Percentiles rank a stretch among this genome's conserved stretches.
Evolutionary conservation across 2,797 vertebrate genomes (phyloP).

Genomic region (Microhierax caerulescens): DNA sequence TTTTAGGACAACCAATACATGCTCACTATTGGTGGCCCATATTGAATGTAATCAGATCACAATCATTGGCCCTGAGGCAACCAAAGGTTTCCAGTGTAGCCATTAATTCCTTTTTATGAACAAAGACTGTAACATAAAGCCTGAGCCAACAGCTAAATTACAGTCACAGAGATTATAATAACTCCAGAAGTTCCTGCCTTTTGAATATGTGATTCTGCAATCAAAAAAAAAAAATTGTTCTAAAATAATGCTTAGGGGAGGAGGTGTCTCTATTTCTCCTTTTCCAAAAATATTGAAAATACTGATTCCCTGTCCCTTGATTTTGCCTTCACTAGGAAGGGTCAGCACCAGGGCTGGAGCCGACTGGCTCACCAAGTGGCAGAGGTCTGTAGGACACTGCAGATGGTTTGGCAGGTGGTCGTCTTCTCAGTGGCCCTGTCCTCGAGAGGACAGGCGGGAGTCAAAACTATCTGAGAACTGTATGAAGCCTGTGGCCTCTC

Average conservation of each 20-base stretch:
- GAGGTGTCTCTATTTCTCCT: not conserved
- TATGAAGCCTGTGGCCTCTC: not conserved
- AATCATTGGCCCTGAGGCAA: not conserved
- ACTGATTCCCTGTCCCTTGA: not conserved
- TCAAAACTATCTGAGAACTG: not conserved
- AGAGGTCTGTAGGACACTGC: not conserved
- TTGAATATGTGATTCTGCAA: not conserved
- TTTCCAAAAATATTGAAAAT: not conserved
- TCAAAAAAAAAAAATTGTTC: not conserved
- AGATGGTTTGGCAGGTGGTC: not conserved
- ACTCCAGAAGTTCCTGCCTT: not conserved
- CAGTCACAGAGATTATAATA: not conserved
- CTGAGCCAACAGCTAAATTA: not conserved
- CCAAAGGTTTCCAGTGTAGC: not conserved
- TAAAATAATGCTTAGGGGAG: not conserved
- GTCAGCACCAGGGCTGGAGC: not conserved
- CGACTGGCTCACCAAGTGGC: not conserved
- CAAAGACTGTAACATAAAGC: not conserved
- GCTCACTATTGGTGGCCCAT: not conserved
- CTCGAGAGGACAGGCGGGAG: not conserved
- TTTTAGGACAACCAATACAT: not conserved
- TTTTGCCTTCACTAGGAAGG: not conserved
- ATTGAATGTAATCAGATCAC: not conserved
- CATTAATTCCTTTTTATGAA: not conserved
- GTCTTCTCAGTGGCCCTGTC: not conserved